A percentile compares a stretch with the other conserved stretches of the same genome.
phyloP scores from a whole-genome alignment of 2,797 vertebrate species.

The Intellagama lesueurii region DNA sequence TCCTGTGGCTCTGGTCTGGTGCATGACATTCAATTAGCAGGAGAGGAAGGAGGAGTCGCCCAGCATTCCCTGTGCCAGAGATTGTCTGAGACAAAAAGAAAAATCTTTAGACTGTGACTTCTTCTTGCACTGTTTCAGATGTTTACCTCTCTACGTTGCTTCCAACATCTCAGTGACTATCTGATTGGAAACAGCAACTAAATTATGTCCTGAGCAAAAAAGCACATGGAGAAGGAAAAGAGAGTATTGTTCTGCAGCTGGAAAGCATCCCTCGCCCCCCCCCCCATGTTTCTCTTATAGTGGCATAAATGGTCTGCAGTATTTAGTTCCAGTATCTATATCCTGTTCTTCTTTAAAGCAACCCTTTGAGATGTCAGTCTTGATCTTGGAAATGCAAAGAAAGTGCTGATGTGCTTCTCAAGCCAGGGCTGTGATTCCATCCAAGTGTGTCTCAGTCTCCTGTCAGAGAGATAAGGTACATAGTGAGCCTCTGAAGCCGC shows the following conservation, averaged over 20 bases:
- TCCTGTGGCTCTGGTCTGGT: background rate
- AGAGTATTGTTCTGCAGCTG: background rate
- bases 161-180: background rate
- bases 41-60: background rate
- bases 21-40: background rate
- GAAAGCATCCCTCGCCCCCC: background rate
- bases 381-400: constrained; percentile 29
- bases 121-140: constrained; percentile 12
- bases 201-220: background rate
- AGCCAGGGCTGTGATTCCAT: background rate
- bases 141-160: background rate
- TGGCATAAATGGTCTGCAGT: background rate
- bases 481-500: background rate
- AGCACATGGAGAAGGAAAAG: background rate
- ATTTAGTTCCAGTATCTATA: background rate
- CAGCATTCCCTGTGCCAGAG: background rate
- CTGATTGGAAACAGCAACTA: background rate
- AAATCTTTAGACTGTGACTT: background rate
- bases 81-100: rapidly evolving
- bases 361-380: constrained; percentile 8
- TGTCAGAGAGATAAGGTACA: constrained; percentile 24
- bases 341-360: constrained; percentile 20
- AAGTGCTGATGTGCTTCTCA: background rate
- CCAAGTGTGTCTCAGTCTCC: background rate
- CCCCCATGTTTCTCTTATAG: background rate